These are phyloP conservation scores for Paedocypris sp. DNA, from an alignment of 2,113 vertebrate genomes.

Conservation along the genomic window DNA sequence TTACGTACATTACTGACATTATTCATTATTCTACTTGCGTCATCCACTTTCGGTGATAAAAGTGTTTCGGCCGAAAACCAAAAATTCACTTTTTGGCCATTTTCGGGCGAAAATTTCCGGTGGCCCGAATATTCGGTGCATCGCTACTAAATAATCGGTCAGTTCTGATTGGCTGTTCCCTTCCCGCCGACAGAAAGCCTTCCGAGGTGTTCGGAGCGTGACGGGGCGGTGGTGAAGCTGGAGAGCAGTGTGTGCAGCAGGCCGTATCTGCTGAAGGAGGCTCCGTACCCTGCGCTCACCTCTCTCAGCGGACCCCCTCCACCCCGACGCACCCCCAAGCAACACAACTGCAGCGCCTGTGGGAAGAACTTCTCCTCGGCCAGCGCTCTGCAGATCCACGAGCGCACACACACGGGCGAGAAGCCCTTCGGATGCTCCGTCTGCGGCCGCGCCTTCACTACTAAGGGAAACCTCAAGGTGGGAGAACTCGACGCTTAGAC, in stretches of 20 bases:
- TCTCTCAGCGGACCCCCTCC: constrained; percentile 76
- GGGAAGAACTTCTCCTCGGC: constrained; percentile 98
- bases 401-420: constrained; percentile 96
- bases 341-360: constrained; percentile 94
- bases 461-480: constrained; percentile 99
- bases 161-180: constrained; percentile 28
- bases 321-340: constrained; percentile 80
- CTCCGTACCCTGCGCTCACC: constrained; percentile 68
- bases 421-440: constrained; percentile 95
- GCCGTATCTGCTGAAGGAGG: constrained; percentile 64
- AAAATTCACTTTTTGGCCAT: no score
- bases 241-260: constrained; percentile 83
- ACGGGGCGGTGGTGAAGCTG: constrained; percentile 70
- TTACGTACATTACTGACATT: no score
- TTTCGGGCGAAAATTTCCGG: no score
- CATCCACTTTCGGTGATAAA: no score
- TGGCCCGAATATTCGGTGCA: no score
- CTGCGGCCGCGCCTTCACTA: constrained; percentile 96
- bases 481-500: background rate
- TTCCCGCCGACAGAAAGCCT: constrained; percentile 66
- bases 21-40: no score
- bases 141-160: no score
- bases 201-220: constrained; percentile 70
- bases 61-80: no score
- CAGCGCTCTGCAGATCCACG: constrained; percentile 97